Conservation (phyloP, 2,888 invertebrate species). For the Bembecia ichneumoniformis region DNA sequence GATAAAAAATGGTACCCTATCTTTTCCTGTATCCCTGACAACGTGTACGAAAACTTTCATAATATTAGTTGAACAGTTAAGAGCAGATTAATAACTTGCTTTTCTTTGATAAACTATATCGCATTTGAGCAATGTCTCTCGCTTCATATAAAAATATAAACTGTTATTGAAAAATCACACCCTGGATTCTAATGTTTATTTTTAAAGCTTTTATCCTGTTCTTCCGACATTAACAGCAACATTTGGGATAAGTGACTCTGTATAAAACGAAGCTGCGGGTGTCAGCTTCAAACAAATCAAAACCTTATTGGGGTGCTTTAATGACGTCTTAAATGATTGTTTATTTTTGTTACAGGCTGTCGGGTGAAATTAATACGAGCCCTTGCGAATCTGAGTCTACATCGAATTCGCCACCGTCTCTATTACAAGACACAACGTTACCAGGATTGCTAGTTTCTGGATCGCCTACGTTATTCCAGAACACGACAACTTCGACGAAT, state of each 20-base stretch:
- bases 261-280: constrained; percentile 26
- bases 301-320: constrained; percentile 14
- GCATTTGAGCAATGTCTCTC: no score
- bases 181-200: constrained; percentile 29
- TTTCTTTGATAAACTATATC: no score
- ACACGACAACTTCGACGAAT: constrained; percentile 42
- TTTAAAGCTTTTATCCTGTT: constrained; percentile 12
- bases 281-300: constrained; percentile 26
- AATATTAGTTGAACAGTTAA: no score
- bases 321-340: background rate
- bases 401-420: constrained; percentile 71
- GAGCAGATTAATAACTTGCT: no score
- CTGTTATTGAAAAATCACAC: constrained; percentile 12
- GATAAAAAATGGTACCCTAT: no score
- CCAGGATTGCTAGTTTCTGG: constrained; percentile 61
- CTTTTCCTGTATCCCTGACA: no score
- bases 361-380: constrained; percentile 63
- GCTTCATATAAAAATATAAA: no score
- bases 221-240: constrained; percentile 38
- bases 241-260: constrained; percentile 30
- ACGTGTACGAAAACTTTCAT: no score
- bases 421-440: constrained; percentile 56
- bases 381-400: constrained; percentile 76
- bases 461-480: constrained; percentile 54
- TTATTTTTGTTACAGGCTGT: constrained; percentile 42